A percentile compares a stretch with the other conserved stretches of the same genome.
These are phyloP conservation scores for Keiferia lycopersicella DNA, from an alignment of 2,888 invertebrate species.

Conservation along the genomic window DNA sequence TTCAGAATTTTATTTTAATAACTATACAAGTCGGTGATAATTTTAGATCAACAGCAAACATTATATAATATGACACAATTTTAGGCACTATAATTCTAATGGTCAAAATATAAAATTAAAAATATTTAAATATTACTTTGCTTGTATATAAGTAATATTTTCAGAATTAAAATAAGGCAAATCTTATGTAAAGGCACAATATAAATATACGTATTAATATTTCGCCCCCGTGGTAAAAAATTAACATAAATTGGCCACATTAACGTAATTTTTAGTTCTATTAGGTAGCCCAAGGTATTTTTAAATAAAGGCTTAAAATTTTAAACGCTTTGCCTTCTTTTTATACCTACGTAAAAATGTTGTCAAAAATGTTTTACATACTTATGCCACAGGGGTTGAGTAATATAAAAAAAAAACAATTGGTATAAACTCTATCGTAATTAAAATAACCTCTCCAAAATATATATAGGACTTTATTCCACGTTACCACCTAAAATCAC, in stretches of 20 bases:
- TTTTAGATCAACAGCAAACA: background rate
- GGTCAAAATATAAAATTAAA: slow-evolving; percentile 10
- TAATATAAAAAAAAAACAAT: background rate
- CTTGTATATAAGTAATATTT: slow-evolving; percentile 21
- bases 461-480: background rate
- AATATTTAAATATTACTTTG: background rate
- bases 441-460: slow-evolving; percentile 7
- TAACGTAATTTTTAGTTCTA: background rate
- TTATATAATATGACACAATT: background rate
- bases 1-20: no score
- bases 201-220: slow-evolving; percentile 15
- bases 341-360: no score
- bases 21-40: no score
- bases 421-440: background rate
- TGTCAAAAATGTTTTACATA: background rate
- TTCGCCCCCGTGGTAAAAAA: background rate
- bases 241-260: background rate
- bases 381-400: background rate
- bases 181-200: slow-evolving; percentile 25
- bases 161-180: slow-evolving; percentile 25
- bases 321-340: background rate
- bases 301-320: background rate
- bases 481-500: no score
- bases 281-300: background rate
- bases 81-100: slow-evolving; percentile 16